These are phyloP conservation scores for Eupithecia inturbata DNA, from an alignment of 2,888 invertebrate species.

Conservation along the genomic window DNA sequence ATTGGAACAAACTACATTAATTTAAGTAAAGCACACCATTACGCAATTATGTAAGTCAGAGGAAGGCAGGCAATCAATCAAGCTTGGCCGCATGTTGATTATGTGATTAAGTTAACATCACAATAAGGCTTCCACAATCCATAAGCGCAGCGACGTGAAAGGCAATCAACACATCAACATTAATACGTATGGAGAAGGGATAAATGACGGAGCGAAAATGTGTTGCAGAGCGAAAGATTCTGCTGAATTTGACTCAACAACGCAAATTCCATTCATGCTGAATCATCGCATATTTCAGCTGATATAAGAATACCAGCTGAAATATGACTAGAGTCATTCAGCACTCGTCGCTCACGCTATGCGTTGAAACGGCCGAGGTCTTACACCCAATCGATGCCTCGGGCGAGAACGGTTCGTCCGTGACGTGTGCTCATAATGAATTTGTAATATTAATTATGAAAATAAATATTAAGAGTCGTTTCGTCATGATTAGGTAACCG, in stretches of 20 bases:
- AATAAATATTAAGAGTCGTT: slow-evolving; percentile 43
- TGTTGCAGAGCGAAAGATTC: neutral
- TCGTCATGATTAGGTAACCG: slow-evolving; percentile 42
- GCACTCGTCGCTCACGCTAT: slow-evolving; percentile 17
- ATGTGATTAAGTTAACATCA: slow-evolving; percentile 67
- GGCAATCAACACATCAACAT: slow-evolving; percentile 4
- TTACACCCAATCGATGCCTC: slow-evolving; percentile 37
- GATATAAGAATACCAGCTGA: no score
- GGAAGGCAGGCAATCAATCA: slow-evolving; percentile 63
- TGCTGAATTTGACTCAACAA: slow-evolving; percentile 15
- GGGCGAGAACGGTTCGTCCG: slow-evolving; percentile 38
- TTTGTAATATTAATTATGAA: slow-evolving; percentile 46
- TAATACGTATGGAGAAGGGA: neutral
- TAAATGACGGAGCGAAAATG: neutral
- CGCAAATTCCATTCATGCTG: slow-evolving; percentile 17
- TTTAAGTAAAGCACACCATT: slow-evolving; percentile 58
- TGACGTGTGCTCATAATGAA: slow-evolving; percentile 43
- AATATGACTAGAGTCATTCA: slow-evolving; percentile 17
- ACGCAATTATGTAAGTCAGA: slow-evolving; percentile 57
- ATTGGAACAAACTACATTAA: slow-evolving; percentile 44
- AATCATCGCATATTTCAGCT: slow-evolving; percentile 26
- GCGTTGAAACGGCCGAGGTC: slow-evolving; percentile 22
- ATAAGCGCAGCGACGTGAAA: slow-evolving; percentile 23
- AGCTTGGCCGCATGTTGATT: slow-evolving; percentile 65
- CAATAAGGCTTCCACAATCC: slow-evolving; percentile 27